Percentiles rank a stretch among this genome's conserved stretches.
Evolutionary conservation across 2,888 invertebrate species (phyloP).

Genomic region (Pseudococcus jackbeardsleyi): DNA sequence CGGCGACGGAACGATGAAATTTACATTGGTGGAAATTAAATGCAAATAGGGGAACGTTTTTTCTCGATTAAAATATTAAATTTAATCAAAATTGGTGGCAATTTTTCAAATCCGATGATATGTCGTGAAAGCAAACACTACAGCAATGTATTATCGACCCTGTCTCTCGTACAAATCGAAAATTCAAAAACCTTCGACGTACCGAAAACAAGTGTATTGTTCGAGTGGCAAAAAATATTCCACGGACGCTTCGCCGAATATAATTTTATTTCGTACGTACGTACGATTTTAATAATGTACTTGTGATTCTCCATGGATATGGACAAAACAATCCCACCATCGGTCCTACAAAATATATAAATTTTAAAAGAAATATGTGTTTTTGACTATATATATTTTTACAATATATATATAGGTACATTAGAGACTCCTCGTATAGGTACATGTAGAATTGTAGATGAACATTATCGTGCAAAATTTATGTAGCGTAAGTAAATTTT

Average conservation of each 20-base stretch:
- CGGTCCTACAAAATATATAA: not conserved
- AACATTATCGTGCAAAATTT: slow-evolving; percentile 23
- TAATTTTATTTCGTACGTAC: slow-evolving; percentile 23
- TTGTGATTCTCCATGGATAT: not conserved
- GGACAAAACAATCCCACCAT: slow-evolving; percentile 31
- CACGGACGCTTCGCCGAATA: not conserved
- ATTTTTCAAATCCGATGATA: slow-evolving; percentile 1
- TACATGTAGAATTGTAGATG: too few species aligned
- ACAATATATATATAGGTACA: slow-evolving; percentile 19
- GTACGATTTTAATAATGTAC: slow-evolving; percentile 17
- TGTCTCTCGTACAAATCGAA: not conserved
- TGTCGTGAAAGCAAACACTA: not conserved
- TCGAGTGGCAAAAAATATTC: not conserved
- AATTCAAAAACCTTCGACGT: not conserved
- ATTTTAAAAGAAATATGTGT: slow-evolving; percentile 56
- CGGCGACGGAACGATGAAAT: not conserved
- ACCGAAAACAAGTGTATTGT: not conserved
- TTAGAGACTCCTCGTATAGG: slow-evolving; percentile 15
- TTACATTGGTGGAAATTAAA: slow-evolving; percentile 16
- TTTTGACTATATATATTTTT: not conserved
- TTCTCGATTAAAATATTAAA: slow-evolving; percentile 16
- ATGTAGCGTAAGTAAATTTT: slow-evolving; percentile 56
- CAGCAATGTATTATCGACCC: not conserved
- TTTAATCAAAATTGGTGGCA: slow-evolving; percentile 4
- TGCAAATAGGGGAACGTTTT: not conserved